These are phyloP conservation scores for Gambelia wislizenii DNA, from an alignment of 2,797 vertebrate species.

Conservation along the genomic window DNA sequence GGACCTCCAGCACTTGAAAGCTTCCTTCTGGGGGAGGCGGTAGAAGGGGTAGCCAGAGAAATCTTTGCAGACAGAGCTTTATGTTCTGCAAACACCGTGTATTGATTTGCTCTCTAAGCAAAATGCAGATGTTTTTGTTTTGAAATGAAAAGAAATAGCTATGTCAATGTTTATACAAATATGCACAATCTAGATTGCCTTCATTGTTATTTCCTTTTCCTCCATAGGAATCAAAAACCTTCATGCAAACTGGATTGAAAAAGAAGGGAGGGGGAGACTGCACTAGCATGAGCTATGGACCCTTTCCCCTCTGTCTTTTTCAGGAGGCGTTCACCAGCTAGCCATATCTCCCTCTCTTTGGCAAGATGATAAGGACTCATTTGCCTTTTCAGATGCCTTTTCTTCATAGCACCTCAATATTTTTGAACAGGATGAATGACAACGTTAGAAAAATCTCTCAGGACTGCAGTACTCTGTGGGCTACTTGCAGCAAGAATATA, in stretches of 20 bases:
- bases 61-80: too few species aligned
- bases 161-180: neutral
- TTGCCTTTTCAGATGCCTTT: slow-evolving; percentile 24
- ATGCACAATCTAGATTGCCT: neutral
- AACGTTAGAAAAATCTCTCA: slow-evolving; percentile 18
- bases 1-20: too few species aligned
- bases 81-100: too few species aligned
- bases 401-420: slow-evolving; percentile 18
- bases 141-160: neutral
- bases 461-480: slow-evolving; percentile 4
- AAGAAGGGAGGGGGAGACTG: slow-evolving; percentile 24
- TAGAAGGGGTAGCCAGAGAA: too few species aligned
- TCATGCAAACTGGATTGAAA: slow-evolving; percentile 50
- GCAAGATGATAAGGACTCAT: slow-evolving; percentile 32
- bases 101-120: too few species aligned
- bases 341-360: neutral
- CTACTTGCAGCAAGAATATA: neutral
- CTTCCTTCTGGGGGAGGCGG: too few species aligned
- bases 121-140: neutral
- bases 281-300: slow-evolving; percentile 41
- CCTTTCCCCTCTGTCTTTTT: slow-evolving; percentile 53
- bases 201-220: slow-evolving; percentile 1
- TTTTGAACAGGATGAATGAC: neutral
- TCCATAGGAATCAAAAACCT: slow-evolving; percentile 62
- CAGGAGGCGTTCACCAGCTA: neutral